phyloP scores from a whole-genome alignment of 2,888 invertebrate species.

The Drosophila neoperkinsi region DNA sequence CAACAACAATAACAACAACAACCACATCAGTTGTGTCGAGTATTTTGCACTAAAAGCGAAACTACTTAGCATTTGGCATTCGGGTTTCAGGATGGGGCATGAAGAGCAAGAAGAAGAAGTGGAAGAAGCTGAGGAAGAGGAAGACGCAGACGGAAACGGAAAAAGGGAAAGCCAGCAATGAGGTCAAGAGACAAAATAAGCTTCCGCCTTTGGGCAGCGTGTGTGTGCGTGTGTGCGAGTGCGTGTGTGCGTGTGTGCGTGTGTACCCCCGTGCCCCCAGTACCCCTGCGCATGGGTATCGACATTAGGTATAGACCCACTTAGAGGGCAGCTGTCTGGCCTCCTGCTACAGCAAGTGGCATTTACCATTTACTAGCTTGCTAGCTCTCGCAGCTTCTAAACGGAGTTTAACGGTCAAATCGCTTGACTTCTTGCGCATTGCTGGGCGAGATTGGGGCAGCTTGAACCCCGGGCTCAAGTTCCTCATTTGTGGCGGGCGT shows the following conservation, averaged over 20 bases:
- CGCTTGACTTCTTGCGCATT: constrained; percentile 70
- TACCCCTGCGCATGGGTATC: neutral
- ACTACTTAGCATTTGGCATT: constrained; percentile 76
- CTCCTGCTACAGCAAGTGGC: constrained; percentile 21
- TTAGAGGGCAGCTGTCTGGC: constrained; percentile 33
- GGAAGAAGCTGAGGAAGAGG: constrained; percentile 3
- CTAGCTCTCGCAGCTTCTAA: constrained; percentile 22
- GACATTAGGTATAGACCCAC: constrained; percentile 32
- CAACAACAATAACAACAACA: constrained; percentile 11
- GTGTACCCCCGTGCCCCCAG: neutral
- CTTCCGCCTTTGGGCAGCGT: constrained; percentile 52
- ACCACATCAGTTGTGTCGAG: constrained; percentile 29
- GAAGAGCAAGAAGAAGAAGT: neutral
- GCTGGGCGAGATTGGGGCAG: constrained; percentile 4
- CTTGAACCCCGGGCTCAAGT: constrained; percentile 14
- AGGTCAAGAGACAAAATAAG: constrained; percentile 79
- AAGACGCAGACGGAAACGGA: constrained; percentile 20
- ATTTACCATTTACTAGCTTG: neutral
- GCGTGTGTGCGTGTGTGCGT: neutral
- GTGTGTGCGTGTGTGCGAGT: constrained; percentile 1
- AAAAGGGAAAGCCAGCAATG: constrained; percentile 55
- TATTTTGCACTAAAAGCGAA: constrained; percentile 78
- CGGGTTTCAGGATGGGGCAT: constrained; percentile 25
- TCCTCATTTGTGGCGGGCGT: constrained; percentile 4
- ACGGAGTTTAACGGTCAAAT: constrained; percentile 74